A percentile compares a stretch with the other conserved stretches of the same genome.
Conservation (phyloP, 2,113 vertebrate genomes). For the Atrichornis clamosus region DNA sequence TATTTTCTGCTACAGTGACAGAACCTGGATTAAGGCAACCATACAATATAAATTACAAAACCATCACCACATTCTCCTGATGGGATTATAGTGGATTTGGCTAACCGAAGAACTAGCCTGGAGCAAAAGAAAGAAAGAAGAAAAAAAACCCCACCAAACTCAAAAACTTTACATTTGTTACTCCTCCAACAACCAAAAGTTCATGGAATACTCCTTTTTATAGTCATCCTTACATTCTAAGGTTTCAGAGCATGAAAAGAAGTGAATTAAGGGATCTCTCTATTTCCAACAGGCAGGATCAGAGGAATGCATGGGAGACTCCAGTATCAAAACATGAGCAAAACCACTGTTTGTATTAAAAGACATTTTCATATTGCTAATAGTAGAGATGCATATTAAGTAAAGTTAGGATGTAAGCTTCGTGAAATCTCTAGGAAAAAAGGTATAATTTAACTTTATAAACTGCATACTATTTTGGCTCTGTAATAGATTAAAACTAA, state of each 20-base stretch:
- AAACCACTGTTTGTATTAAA: neutral
- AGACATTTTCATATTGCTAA: neutral
- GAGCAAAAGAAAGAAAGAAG: slow-evolving; percentile 41
- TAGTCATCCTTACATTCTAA: slow-evolving; percentile 19
- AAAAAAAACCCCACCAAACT: neutral
- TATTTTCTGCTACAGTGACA: slow-evolving; percentile 58
- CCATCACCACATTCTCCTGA: slow-evolving; percentile 63
- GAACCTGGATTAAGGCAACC: slow-evolving; percentile 61
- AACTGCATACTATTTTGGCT: neutral
- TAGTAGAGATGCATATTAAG: accelerated
- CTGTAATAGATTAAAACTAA: neutral
- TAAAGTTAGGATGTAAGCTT: neutral
- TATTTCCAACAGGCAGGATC: neutral
- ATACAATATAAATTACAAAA: slow-evolving; percentile 64
- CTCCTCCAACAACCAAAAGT: neutral
- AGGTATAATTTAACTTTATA: neutral
- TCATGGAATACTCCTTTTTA: neutral
- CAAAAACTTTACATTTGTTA: neutral
- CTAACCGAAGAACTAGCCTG: slow-evolving; percentile 47
- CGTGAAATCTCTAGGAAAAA: neutral
- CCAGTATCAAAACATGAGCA: neutral
- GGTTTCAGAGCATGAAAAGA: slow-evolving; percentile 37
- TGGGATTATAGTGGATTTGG: slow-evolving; percentile 63
- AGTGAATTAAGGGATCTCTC: slow-evolving; percentile 26
- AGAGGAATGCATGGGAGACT: neutral